Evolutionary conservation across 2,797 vertebrate species (phyloP).

Genomic region (Schizopygopsis malacanthus): DNA sequence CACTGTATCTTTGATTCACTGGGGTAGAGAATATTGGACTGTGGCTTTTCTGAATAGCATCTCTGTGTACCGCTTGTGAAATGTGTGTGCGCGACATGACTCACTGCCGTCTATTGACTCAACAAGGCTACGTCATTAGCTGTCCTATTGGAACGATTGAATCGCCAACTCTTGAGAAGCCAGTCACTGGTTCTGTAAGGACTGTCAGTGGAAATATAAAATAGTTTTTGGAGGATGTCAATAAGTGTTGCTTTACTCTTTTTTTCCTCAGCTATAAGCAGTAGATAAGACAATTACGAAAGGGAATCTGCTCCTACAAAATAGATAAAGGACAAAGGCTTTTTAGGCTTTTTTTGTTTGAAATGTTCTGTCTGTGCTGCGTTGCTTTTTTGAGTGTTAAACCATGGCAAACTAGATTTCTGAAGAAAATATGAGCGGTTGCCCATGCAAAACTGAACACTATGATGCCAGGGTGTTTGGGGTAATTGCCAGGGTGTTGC

Average conservation of each 20-base stretch:
- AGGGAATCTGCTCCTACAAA: constrained; percentile 22
- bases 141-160: constrained; percentile 43
- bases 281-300: constrained; percentile 42
- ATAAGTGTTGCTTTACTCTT: constrained; percentile 35
- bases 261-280: neutral
- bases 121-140: constrained; percentile 52
- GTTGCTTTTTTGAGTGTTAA: constrained; percentile 1
- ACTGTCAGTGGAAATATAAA: constrained; percentile 36
- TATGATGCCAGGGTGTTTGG: neutral
- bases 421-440: neutral
- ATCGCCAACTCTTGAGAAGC: constrained; percentile 42
- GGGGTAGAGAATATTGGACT: constrained; percentile 55
- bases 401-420: neutral
- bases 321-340: constrained; percentile 24
- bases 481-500: neutral
- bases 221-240: constrained; percentile 39
- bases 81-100: constrained; percentile 48
- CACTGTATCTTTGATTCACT: constrained; percentile 56
- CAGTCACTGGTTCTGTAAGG: constrained; percentile 30
- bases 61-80: constrained; percentile 44
- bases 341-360: neutral
- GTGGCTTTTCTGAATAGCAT: constrained; percentile 54
- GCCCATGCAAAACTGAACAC: neutral
- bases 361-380: neutral
- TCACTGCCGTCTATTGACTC: constrained; percentile 60